These are phyloP conservation scores for Elysia crispata DNA, from an alignment of 2,888 invertebrate species.

Conservation along the genomic window DNA sequence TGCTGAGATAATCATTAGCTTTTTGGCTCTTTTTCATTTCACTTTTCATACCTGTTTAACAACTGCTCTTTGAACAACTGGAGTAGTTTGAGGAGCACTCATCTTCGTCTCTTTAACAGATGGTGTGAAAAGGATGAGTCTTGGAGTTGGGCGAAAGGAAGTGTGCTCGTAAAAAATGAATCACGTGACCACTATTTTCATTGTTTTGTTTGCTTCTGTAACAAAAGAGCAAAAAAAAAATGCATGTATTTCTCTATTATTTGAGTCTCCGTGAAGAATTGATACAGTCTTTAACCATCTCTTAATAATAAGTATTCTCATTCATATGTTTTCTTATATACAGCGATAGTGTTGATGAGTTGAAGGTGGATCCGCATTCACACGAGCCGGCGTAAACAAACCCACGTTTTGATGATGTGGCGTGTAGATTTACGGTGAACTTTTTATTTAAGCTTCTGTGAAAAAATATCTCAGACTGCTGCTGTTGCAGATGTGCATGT, in stretches of 20 bases:
- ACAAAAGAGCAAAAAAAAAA: constrained; percentile 36
- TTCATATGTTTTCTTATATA: neutral
- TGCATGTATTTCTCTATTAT: too few relatives aligned
- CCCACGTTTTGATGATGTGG: constrained; percentile 42
- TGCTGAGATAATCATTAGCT: too few relatives aligned
- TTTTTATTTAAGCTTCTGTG: neutral
- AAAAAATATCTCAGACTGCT: too few relatives aligned
- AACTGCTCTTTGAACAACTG: constrained; percentile 67
- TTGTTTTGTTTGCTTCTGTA: neutral
- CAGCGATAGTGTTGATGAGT: constrained; percentile 21
- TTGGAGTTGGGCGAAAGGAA: constrained; percentile 32
- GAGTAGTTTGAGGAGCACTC: constrained; percentile 56
- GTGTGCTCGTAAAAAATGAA: too few relatives aligned
- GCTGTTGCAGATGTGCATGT: too few relatives aligned
- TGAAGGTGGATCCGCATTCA: constrained; percentile 10
- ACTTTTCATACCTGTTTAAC: constrained; percentile 72
- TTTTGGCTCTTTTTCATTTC: too few relatives aligned
- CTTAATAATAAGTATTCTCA: too few relatives aligned
- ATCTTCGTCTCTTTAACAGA: constrained; percentile 59
- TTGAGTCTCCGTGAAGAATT: too few relatives aligned
- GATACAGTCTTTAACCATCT: too few relatives aligned
- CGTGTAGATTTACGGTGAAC: neutral
- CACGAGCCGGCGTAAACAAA: neutral
- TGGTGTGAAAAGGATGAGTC: constrained; percentile 60
- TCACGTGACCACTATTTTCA: constrained; percentile 60